Evolutionary conservation across 2,888 invertebrate genomes (phyloP).

Genomic region (Leucoma salicis): DNA sequence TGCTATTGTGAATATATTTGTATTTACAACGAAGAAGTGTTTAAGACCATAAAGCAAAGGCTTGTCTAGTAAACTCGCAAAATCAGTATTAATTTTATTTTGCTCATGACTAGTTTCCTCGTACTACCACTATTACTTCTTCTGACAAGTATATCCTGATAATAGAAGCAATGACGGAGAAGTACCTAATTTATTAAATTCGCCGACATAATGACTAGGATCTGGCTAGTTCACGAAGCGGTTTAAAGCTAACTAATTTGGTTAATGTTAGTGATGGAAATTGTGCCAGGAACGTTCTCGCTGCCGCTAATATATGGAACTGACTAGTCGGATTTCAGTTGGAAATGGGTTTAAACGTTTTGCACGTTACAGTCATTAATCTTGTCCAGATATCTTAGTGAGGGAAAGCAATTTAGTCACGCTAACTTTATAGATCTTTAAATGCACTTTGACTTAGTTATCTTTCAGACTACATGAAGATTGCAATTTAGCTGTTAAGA

Average conservation of each 20-base stretch:
- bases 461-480: constrained; percentile 12
- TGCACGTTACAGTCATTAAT: constrained; percentile 81
- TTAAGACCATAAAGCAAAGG: too few species aligned
- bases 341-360: constrained; percentile 80
- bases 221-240: constrained; percentile 54
- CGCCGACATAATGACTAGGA: constrained; percentile 56
- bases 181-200: constrained; percentile 67
- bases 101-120: too few species aligned
- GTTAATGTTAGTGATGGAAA: constrained; percentile 79
- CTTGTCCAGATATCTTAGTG: constrained; percentile 76
- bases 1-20: too few species aligned
- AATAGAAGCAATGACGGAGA: too few species aligned
- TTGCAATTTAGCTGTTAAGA: too few species aligned
- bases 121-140: too few species aligned
- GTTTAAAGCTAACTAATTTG: constrained; percentile 77
- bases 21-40: too few species aligned
- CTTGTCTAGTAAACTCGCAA: too few species aligned
- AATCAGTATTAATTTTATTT: too few species aligned
- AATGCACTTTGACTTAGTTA: constrained; percentile 32
- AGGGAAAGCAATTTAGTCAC: constrained; percentile 52
- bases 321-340: constrained; percentile 80
- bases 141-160: too few species aligned
- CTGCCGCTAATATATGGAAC: constrained; percentile 79
- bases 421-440: constrained; percentile 40
- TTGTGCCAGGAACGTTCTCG: constrained; percentile 73